Base-by-base conservation (phyloP, 2,888 invertebrate species). In the Elysia crispata region DNA sequence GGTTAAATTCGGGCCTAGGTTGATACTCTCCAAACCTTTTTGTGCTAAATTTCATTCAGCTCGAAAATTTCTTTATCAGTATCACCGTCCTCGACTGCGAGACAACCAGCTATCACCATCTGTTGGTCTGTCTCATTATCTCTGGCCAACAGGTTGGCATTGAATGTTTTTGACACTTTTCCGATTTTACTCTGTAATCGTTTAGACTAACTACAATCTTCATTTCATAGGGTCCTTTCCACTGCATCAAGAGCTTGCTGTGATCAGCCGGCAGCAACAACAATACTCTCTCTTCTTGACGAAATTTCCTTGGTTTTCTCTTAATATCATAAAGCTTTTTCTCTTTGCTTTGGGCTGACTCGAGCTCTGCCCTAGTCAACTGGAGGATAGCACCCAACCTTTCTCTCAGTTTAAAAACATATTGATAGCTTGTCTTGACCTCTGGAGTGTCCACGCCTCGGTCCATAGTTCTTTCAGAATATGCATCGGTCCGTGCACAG, bases 161-260 rank as follows among this genome's bases (percentile, higher is more conserved):
- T 3, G 13, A 60, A 60, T 15, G 13, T 15, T 15, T 60, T 60
- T 25, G n/a, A 25, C 13, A 3, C 25, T 23, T 15, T n/a, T 3
- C 60, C 60, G 3, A 60, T 60, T 60, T 60, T 13, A 60, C 60
- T 15, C 15, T 60, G 25, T 60, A 60, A 60, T 60, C 41, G 11
- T 66, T 66, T 18, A 28, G 1, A 28, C 30, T 13, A 28, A 66
- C 18, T 6, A 28, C 28, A 5, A 6, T 1, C 18, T 49, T 15
- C 20, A 70, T 57, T 8, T 41, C 50, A 67, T 64, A 85, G 15
- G 84, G 82, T 13, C 85, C 83, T 77, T 83, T 80, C 81, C 84
- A 83, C 20, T 81, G 74, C 79, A 83, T 77, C 31, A 74, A 60
- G 23, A 85, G 73, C 64, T 85, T 84, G 62, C 84, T 83, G 31